phyloP scores from a whole-genome alignment of 37 sponge, comb jelly and placozoan species.

The Aplysina aerophoba region DNA sequence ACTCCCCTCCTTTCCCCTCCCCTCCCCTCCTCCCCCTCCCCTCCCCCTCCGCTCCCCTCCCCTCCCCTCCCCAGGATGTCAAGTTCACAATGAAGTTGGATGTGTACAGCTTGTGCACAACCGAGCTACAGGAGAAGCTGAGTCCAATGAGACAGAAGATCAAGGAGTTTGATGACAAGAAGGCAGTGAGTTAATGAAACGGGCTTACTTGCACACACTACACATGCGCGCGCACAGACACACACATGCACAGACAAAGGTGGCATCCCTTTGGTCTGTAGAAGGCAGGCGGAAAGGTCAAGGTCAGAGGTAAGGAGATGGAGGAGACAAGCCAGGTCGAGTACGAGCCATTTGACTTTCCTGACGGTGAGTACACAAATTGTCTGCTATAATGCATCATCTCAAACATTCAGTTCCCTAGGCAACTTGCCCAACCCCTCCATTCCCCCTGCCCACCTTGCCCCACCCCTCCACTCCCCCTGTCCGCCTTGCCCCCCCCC shows the following conservation, averaged over 20 bases:
- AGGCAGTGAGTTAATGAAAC: conserved; percentile 48
- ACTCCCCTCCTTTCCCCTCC: too few species aligned
- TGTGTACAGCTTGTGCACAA: conserved; percentile 87
- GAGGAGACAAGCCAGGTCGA: conserved; percentile 30
- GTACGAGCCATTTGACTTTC: conserved; percentile 80
- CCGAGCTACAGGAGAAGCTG: conserved; percentile 88
- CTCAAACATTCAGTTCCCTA: too few species aligned
- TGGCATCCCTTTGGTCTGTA: too few species aligned
- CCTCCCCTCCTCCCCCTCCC: background rate
- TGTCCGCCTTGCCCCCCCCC: too few species aligned
- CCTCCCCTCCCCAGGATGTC: conserved; percentile 70
- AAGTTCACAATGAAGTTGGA: conserved; percentile 87
- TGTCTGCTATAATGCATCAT: too few species aligned
- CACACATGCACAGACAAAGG: too few species aligned
- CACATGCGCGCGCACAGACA: background rate
- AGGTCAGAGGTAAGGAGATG: background rate
- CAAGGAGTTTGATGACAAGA: conserved; percentile 89
- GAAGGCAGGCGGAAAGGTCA: too few species aligned
- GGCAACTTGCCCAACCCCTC: too few species aligned
- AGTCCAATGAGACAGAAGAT: conserved; percentile 59
- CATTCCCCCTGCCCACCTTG: too few species aligned
- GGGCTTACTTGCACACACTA: too few species aligned
- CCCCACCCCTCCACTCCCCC: too few species aligned
- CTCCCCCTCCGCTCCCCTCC: background rate
- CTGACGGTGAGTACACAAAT: conserved; percentile 66